Percentiles rank a stretch among this genome's conserved stretches.
phyloP scores from a whole-genome alignment of 1,140 invertebrate species.

The Diachasmimorpha longicaudata region DNA sequence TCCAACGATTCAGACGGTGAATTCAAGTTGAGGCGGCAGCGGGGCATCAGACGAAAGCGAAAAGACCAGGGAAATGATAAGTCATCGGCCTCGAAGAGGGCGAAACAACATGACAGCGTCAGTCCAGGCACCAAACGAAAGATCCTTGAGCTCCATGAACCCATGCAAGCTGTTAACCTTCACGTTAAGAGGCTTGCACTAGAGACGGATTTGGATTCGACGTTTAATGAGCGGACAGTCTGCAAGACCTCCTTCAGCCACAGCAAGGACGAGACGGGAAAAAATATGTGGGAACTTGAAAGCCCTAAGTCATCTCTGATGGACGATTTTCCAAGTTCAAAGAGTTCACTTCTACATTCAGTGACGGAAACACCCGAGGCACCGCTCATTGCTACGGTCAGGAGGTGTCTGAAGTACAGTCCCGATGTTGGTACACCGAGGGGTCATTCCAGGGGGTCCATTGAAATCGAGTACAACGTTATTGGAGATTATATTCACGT shows the following conservation, averaged over 20 bases:
- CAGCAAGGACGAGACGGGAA: constrained; percentile 39
- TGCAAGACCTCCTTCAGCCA: constrained; percentile 25
- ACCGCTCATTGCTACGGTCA: constrained; percentile 56
- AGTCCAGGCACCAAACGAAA: constrained; percentile 39
- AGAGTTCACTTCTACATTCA: constrained; percentile 51
- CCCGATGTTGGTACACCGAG: constrained; percentile 49
- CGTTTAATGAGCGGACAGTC: constrained; percentile 29
- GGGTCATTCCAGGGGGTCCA: constrained; percentile 47
- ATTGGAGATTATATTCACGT: constrained; percentile 52
- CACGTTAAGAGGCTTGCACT: constrained; percentile 53
- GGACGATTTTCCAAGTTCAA: constrained; percentile 55
- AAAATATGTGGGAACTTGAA: constrained; percentile 51
- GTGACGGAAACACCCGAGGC: constrained; percentile 53
- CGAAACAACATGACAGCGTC: constrained; percentile 41
- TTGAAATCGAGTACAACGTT: constrained; percentile 57
- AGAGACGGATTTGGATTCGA: constrained; percentile 55
- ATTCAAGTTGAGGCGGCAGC: constrained; percentile 58
- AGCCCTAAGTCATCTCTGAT: constrained; percentile 55
- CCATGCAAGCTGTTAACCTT: constrained; percentile 51
- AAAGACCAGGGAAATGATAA: constrained; percentile 41
- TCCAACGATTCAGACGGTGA: constrained; percentile 53
- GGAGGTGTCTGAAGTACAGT: constrained; percentile 59
- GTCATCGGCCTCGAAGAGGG: constrained; percentile 39
- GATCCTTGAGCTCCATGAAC: constrained; percentile 14
- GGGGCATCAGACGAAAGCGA: constrained; percentile 57